Conservation (phyloP, 2,888 invertebrate species). For the Pediacus dermestoides region DNA sequence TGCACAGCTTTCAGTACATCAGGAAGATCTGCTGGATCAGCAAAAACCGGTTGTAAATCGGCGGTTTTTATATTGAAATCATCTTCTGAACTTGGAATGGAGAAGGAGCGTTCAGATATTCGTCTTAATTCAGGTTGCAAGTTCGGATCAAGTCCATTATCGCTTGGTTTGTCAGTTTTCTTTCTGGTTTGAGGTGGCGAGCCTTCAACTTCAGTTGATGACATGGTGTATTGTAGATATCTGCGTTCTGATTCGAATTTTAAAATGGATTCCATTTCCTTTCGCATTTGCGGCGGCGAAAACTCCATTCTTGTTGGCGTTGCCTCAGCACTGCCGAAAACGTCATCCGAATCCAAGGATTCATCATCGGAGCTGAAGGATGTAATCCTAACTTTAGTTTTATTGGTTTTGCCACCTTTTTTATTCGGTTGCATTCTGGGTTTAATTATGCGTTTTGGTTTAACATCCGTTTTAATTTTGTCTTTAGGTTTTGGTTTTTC, state of each 20-base stretch:
- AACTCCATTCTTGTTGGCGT: conserved; percentile 69
- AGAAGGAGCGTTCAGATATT: conserved; percentile 71
- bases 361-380: conserved; percentile 75
- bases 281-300: conserved; percentile 71
- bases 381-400: conserved; percentile 68
- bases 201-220: conserved; percentile 73
- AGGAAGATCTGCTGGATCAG: conserved; percentile 35
- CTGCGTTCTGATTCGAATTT: conserved; percentile 71
- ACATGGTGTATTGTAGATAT: conserved; percentile 58
- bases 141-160: conserved; percentile 60
- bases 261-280: conserved; percentile 71
- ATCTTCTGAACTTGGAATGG: conserved; percentile 73
- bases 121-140: conserved; percentile 63
- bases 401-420: conserved; percentile 60
- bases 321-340: conserved; percentile 72
- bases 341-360: conserved; percentile 73
- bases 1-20: conserved; percentile 38
- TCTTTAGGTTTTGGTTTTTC: conserved; percentile 45
- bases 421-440: conserved; percentile 60
- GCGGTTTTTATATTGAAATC: conserved; percentile 60
- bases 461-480: conserved; percentile 59
- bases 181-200: conserved; percentile 71
- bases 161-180: conserved; percentile 59
- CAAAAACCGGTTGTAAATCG: conserved; percentile 51
- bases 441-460: conserved; percentile 62